Conservation (phyloP, 2,888 invertebrate genomes). For the Pristionchus exspectatus region DNA sequence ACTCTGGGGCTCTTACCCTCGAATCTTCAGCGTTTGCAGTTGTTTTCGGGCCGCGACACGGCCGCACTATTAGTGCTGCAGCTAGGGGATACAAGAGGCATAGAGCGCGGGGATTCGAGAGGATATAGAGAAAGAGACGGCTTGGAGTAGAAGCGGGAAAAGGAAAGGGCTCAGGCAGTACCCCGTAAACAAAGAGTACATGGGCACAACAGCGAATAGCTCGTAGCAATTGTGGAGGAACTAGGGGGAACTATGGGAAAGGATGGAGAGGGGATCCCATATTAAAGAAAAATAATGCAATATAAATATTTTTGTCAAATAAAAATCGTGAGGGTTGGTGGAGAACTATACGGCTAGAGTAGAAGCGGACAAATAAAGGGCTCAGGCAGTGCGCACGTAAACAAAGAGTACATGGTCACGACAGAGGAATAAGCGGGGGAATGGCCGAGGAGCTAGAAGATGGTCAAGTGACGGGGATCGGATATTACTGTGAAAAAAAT, state of each 20-base stretch:
- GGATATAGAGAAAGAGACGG: neutral
- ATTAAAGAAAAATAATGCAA: neutral
- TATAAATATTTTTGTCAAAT: too few relatives aligned
- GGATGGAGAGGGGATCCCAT: neutral
- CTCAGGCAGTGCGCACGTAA: neutral
- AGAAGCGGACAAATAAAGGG: neutral
- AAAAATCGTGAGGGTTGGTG: too few relatives aligned
- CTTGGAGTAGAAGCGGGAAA: neutral
- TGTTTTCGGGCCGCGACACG: slow-evolving; percentile 5
- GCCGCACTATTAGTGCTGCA: neutral
- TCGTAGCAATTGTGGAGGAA: neutral
- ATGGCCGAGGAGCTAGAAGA: too few relatives aligned
- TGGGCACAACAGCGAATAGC: neutral
- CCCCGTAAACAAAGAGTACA: slow-evolving; percentile 6
- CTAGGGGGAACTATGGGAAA: neutral
- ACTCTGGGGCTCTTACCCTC: too few relatives aligned
- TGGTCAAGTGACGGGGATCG: too few relatives aligned
- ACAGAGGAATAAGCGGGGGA: too few relatives aligned
- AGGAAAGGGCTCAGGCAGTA: neutral
- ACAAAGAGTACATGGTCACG: neutral
- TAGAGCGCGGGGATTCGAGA: neutral
- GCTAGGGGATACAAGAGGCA: neutral
- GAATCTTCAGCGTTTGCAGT: neutral
- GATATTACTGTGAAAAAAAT: too few relatives aligned
- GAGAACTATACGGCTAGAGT: neutral